Base-by-base conservation (phyloP, 37 sponge, comb jelly and placozoan genomes). In the Amphimedon queenslandica region DNA sequence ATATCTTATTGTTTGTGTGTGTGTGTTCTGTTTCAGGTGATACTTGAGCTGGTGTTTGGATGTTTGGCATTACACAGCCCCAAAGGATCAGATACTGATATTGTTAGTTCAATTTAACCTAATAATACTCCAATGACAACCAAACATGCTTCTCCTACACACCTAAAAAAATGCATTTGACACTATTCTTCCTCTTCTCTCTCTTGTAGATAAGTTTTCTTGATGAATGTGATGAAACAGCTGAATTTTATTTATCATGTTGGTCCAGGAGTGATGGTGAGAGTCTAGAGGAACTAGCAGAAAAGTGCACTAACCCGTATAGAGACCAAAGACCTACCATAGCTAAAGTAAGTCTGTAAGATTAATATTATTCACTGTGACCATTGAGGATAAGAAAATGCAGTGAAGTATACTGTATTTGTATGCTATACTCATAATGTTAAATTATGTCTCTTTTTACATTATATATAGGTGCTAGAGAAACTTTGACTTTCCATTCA, bases 221-320 rank as follows among this genome's bases (percentile, higher is more conserved):
- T 2, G 67, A 67, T 58, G 84, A 72, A 6, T 66, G 40, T 66
- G 84, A 84, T 24, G 84, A 41, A 2, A n/a, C 31, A 41, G 25
- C 11, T 24, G 37, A 72, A 18, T 32, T 84, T 23, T 27, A 73
- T 21, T 24, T 64, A 28, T 71, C 73, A 32, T 36, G 63, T 37
- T 84, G 84, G 84, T 36, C 35, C 0, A 58, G 68, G 82, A 69
- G 25, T n/a, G 75, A 73, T 39, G 56, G 75, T 16, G 58, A 65
- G 42, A 40, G 39, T 33, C 42, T 77, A 65, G 72, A 72, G 78
- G 38, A 57, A 53, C 66, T 72, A 2, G 84, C 84, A 42, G 66
- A 73, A 28, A 72, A 84, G 37, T 84, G 84, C 55, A 34, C 74
- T 10, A 36, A 64, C 31, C 63, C 75, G 0, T 32, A 61, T 18